Conservation (phyloP, 2,888 invertebrate species). For the Drosophila macrospina region DNA sequence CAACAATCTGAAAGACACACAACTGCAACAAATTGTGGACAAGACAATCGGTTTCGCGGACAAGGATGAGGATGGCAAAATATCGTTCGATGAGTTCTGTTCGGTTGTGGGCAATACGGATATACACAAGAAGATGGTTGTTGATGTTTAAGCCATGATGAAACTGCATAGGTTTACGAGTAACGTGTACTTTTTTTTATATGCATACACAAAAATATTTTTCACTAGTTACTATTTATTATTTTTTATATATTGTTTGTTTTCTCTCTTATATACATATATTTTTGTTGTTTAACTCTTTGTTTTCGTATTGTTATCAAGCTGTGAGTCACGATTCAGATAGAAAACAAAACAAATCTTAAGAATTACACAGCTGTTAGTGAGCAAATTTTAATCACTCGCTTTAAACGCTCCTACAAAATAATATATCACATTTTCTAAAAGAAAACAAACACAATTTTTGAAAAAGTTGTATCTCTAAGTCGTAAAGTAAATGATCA, state of each 20-base stretch:
- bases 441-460: conserved; percentile 51
- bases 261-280: conserved; percentile 11
- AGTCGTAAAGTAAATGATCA: conserved; percentile 48
- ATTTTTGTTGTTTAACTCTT: conserved; percentile 17
- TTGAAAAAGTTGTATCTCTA: conserved; percentile 59
- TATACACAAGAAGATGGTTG: conserved; percentile 99
- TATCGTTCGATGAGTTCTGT: conserved; percentile 99
- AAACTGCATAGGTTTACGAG: conserved; percentile 49
- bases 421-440: conserved; percentile 58
- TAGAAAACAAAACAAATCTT: conserved; percentile 1
- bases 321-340: conserved; percentile 32
- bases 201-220: conserved; percentile 49
- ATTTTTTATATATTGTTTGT: conserved; percentile 33
- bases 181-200: conserved; percentile 56
- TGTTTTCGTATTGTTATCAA: conserved; percentile 32
- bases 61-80: conserved; percentile 99
- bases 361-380: conserved; percentile 51
- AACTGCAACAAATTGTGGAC: conserved; percentile 99
- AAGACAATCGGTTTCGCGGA: conserved; percentile 99
- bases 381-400: conserved; percentile 43
- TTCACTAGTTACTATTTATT: conserved; percentile 68
- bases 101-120: conserved; percentile 99
- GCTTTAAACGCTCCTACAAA: conserved; percentile 50
- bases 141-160: conserved; percentile 91
- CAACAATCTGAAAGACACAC: conserved; percentile 99